Conservation (phyloP, 2,888 invertebrate genomes). For the Hirtodrosophila cameraria region DNA sequence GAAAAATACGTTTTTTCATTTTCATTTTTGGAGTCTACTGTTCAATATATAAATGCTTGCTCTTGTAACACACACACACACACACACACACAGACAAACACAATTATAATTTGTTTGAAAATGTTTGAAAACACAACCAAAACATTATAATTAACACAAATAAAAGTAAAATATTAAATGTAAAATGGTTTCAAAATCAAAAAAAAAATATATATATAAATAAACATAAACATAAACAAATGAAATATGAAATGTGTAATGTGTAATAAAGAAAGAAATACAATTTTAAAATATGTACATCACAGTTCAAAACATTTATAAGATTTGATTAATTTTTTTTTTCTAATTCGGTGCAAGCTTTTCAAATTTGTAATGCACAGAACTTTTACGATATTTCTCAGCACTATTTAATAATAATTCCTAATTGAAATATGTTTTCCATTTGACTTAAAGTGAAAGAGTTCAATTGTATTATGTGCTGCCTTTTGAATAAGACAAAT, state of each 20-base stretch:
- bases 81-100: background rate
- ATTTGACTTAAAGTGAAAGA: background rate
- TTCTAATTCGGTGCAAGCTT: slow-evolving; percentile 31
- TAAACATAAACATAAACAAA: slow-evolving; percentile 14
- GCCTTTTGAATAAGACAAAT: background rate
- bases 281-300: slow-evolving; percentile 38
- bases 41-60: slow-evolving; percentile 15
- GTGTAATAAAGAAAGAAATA: slow-evolving; percentile 24
- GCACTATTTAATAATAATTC: slow-evolving; percentile 8
- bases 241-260: slow-evolving; percentile 11
- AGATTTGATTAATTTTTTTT: slow-evolving; percentile 18
- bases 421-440: background rate
- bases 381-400: slow-evolving; percentile 8
- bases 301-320: slow-evolving; percentile 28
- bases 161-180: slow-evolving; percentile 65
- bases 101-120: slow-evolving; percentile 18
- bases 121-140: slow-evolving; percentile 28
- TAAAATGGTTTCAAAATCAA: slow-evolving; percentile 78
- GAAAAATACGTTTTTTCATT: slow-evolving; percentile 13
- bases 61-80: slow-evolving; percentile 12
- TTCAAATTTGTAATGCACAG: slow-evolving; percentile 8
- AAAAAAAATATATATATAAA: slow-evolving; percentile 30
- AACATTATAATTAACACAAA: slow-evolving; percentile 27
- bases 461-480: slow-evolving; percentile 10
- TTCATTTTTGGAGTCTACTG: slow-evolving; percentile 13